phyloP scores from a whole-genome alignment of 2,113 vertebrate species.

The Oenanthe melanoleuca region DNA sequence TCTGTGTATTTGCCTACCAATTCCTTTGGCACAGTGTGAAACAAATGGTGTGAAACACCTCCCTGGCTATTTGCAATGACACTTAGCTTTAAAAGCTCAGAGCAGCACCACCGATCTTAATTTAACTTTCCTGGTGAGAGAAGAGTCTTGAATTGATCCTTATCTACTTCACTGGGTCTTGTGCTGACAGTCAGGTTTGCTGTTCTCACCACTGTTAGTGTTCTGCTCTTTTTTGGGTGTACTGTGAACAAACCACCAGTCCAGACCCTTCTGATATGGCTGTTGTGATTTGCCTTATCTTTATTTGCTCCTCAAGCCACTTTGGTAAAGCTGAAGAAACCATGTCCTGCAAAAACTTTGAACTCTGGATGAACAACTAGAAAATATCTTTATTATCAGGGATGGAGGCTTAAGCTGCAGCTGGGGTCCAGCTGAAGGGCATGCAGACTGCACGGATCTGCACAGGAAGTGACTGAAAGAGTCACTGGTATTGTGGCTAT shows the following conservation, averaged over 20 bases:
- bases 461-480: constrained; percentile 44
- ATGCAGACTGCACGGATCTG: background rate
- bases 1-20: constrained; percentile 30
- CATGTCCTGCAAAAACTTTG: constrained; percentile 60
- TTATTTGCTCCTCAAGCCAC: constrained; percentile 62
- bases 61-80: constrained; percentile 42
- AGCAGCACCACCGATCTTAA: constrained; percentile 1
- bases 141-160: constrained; percentile 36
- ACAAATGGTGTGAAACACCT: constrained; percentile 9
- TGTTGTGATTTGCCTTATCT: constrained; percentile 63
- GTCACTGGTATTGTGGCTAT: background rate
- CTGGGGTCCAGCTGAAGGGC: constrained; percentile 28
- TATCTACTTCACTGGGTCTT: constrained; percentile 52
- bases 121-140: constrained; percentile 26
- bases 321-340: constrained; percentile 56
- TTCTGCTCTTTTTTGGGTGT: constrained; percentile 51
- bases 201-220: constrained; percentile 47
- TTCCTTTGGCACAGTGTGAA: constrained; percentile 22
- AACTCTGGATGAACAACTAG: constrained; percentile 54
- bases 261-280: constrained; percentile 40
- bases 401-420: constrained; percentile 1
- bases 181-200: constrained; percentile 49
- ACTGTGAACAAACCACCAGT: constrained; percentile 54
- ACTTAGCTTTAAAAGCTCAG: constrained; percentile 39
- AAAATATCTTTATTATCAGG: constrained; percentile 33